Base-by-base conservation (phyloP, 2,113 vertebrate genomes). In the Bufo gargarizans region DNA sequence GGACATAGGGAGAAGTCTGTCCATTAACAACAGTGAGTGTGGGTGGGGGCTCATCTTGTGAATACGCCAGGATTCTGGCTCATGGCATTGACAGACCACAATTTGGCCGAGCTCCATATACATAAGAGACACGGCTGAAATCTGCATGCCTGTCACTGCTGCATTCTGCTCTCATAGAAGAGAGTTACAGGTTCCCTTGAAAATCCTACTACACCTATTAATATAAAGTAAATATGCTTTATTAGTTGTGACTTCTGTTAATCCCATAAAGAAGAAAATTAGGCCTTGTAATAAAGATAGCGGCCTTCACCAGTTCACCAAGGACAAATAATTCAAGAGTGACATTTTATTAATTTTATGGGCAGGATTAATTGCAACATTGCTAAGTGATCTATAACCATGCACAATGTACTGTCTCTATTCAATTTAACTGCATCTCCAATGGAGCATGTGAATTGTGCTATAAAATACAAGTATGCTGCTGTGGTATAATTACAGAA, bases 341-440 rank as follows among this genome's bases (percentile, higher is more conserved):
- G 77, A 71, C 86, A 81, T 86, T 65, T 76, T 80, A 87, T 80
- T 80, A 56, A 87, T 87, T 87, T 87, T 87, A 63, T 69, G 76
- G 49, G 43, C 86, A 80, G 85, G n/a, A 45, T 87, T 87, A 80
- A 87, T 87, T 87, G 77, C 58, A 79, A 67, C 76, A 79, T 76
- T 67, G 76, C 45, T 43, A 22, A 71, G 49, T 65, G 67, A 87
- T 80, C 72, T 65, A 78, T 71, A 58, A 80, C 63, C 22, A 81
- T 33, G 77, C 67, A 55, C 43, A 80, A 69, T 80, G 58, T n/a
- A 16, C 59, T 10, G 20, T 63, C 85, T 43, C 72, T 19, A 53
- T 86, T 67, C 45, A 61, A 10, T 85, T 87, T 71, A 87, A 80
- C 77, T 69, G 22, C 77, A 20, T 56, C 58, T 86, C 56, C 71